These are phyloP conservation scores for Prionailurus bengalensis DNA, from an alignment of 2,113 vertebrate genomes.

Conservation along the genomic window DNA sequence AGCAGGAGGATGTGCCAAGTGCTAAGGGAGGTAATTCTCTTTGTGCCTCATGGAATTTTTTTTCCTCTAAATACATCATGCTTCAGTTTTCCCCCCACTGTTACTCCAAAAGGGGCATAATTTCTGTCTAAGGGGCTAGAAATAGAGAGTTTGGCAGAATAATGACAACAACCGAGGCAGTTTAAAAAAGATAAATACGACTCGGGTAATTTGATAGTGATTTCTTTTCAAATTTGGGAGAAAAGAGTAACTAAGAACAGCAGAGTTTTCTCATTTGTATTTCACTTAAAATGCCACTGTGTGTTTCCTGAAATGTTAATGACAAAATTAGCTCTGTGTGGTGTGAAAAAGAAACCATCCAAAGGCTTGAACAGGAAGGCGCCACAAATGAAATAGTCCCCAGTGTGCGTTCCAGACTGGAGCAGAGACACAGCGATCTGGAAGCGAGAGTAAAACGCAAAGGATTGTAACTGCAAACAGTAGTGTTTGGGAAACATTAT, in stretches of 20 bases:
- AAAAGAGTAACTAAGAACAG: constrained; percentile 68
- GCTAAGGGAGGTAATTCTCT: neutral
- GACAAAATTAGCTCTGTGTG: constrained; percentile 59
- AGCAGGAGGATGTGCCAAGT: neutral
- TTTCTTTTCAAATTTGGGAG: constrained; percentile 74
- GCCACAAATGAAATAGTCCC: neutral
- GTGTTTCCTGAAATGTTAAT: constrained; percentile 74
- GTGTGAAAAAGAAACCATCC: constrained; percentile 38
- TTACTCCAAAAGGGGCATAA: constrained; percentile 24
- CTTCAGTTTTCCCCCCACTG: neutral
- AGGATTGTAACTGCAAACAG: neutral
- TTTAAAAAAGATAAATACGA: constrained; percentile 62
- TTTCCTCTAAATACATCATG: neutral
- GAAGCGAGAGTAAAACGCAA: constrained; percentile 6
- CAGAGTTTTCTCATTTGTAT: constrained; percentile 64
- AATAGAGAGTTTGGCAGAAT: constrained; percentile 44
- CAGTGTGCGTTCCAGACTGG: neutral
- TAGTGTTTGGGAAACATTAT: constrained; percentile 34
- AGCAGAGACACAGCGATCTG: neutral
- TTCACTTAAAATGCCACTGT: constrained; percentile 69
- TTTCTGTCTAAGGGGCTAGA: constrained; percentile 17
- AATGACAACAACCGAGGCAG: neutral
- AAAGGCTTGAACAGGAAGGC: constrained; percentile 36
- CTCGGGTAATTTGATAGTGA: constrained; percentile 64
- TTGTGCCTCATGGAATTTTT: neutral